These are phyloP conservation scores for Nyctibius grandis DNA, from an alignment of 2,797 vertebrate species.

Conservation along the genomic window DNA sequence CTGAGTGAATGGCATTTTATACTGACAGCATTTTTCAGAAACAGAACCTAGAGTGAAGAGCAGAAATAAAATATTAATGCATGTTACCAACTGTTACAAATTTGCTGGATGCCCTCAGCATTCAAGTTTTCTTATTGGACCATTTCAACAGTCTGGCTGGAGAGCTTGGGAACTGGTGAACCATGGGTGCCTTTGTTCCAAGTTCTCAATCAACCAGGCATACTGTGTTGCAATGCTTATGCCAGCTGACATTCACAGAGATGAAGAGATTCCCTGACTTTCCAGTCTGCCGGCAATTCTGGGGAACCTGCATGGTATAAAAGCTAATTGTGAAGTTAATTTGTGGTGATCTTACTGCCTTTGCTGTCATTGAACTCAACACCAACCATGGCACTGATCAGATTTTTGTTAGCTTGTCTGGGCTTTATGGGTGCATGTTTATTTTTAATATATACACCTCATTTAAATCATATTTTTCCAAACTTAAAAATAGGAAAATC, in stretches of 20 bases:
- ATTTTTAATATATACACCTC: not conserved
- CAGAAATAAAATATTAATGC: not conserved
- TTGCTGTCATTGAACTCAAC: not conserved
- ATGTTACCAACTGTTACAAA: not conserved
- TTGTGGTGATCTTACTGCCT: not conserved
- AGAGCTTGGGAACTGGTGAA: not conserved
- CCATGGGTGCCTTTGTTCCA: not conserved
- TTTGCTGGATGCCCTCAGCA: not conserved
- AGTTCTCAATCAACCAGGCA: not conserved
- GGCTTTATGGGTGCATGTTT: not conserved
- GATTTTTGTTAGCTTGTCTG: not conserved
- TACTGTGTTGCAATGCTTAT: not conserved
- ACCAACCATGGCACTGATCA: not conserved
- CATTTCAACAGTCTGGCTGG: not conserved
- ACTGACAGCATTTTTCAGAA: not conserved
- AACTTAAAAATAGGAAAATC: not conserved
- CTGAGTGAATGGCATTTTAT: not conserved
- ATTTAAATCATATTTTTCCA: not conserved
- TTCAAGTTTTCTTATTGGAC: not conserved
- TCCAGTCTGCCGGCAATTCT: not conserved
- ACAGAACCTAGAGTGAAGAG: not conserved
- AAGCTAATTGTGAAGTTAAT: not conserved
- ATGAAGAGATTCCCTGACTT: not conserved
- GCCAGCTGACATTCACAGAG: not conserved
- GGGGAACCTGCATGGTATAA: not conserved